phyloP scores from a whole-genome alignment of 2,888 invertebrate species.

The Folsomia candida region DNA sequence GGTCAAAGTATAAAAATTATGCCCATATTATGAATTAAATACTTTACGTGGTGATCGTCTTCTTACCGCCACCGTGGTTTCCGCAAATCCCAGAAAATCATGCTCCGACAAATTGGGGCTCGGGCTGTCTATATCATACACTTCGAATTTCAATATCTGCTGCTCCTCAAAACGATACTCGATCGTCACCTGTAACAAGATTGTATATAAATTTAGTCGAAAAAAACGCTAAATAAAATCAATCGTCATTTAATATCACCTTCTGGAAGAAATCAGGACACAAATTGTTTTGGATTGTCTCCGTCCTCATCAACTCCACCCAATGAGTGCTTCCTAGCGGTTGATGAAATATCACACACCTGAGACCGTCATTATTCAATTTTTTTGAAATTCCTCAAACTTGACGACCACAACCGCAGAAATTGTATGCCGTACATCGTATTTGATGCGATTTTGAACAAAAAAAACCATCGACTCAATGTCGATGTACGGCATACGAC shows the following conservation, averaged over 20 bases:
- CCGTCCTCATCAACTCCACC: constrained; percentile 56
- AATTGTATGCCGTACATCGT: too few species aligned
- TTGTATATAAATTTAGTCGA: background rate
- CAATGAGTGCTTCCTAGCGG: constrained; percentile 54
- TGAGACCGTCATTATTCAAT: too few species aligned
- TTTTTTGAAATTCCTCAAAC: too few species aligned
- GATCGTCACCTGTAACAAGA: constrained; percentile 36
- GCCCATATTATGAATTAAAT: background rate
- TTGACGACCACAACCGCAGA: too few species aligned
- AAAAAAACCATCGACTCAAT: too few species aligned
- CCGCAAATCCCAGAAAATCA: constrained; percentile 59
- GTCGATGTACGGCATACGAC: too few species aligned
- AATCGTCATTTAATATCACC: constrained; percentile 52
- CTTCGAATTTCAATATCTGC: constrained; percentile 59
- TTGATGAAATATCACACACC: constrained; percentile 56
- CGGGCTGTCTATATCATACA: constrained; percentile 55
- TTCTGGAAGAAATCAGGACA: constrained; percentile 60
- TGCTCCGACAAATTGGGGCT: constrained; percentile 53
- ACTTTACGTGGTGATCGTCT: background rate
- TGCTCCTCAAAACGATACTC: constrained; percentile 61
- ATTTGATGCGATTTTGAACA: too few species aligned
- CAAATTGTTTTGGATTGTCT: constrained; percentile 56
- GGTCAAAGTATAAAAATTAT: constrained; percentile 13
- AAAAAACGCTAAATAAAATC: background rate
- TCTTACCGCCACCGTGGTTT: constrained; percentile 45